Percentiles rank a stretch among this genome's conserved stretches.
These are phyloP conservation scores for Melangyna quadrimaculata DNA, from an alignment of 2,888 invertebrate genomes.

Conservation along the genomic window DNA sequence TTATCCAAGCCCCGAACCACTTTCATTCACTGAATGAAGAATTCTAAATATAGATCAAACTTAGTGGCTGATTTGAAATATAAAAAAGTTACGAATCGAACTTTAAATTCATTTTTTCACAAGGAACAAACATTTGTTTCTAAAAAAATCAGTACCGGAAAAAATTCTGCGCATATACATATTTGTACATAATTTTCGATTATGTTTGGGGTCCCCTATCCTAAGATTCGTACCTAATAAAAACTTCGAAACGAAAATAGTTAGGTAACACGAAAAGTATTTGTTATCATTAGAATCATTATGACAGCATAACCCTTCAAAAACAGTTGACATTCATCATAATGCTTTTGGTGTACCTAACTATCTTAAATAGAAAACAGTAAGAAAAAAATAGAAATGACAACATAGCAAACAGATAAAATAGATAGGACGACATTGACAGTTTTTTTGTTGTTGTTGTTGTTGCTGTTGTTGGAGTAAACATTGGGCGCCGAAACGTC, in stretches of 20 bases:
- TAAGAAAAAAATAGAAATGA: constrained; percentile 3
- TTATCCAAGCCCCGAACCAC: no score
- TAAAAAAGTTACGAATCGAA: no score
- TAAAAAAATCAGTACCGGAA: no score
- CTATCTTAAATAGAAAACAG: no score
- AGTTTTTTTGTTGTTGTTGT: constrained; percentile 13
- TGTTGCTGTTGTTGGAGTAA: constrained; percentile 1
- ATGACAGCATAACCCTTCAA: constrained; percentile 7
- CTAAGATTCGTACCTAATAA: no score
- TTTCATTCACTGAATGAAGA: no score
- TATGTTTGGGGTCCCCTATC: not conserved
- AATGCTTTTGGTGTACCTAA: not conserved
- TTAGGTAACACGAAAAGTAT: not conserved
- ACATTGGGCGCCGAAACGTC: constrained; percentile 69
- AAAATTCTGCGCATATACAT: no score
- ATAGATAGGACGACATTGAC: constrained; percentile 65
- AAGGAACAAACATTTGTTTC: no score
- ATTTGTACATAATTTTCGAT: no score
- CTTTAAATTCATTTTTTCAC: no score
- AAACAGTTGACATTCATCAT: constrained; percentile 31
- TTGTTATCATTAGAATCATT: not conserved
- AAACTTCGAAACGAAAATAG: not conserved
- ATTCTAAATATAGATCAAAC: no score
- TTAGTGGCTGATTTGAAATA: no score
- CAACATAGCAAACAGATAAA: not conserved